These are phyloP conservation scores for Bos indicus DNA, from an alignment of 2,113 vertebrate genomes.

Conservation along the genomic window DNA sequence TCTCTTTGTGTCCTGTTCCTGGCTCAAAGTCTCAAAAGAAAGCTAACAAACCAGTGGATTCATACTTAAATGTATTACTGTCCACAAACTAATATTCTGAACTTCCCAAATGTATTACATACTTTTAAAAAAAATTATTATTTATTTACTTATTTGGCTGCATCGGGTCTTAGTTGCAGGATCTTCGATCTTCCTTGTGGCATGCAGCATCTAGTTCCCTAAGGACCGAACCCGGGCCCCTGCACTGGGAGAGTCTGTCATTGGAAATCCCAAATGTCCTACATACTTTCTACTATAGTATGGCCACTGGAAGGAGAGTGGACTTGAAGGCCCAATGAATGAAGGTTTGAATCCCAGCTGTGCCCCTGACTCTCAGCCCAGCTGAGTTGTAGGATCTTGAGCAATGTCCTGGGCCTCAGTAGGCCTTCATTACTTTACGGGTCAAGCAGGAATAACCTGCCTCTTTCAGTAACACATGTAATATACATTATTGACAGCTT, in stretches of 20 bases:
- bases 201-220: not conserved
- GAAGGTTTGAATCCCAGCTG: not conserved
- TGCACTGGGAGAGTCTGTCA: not conserved
- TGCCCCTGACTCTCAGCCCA: not conserved
- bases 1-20: not conserved
- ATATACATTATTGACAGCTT: not conserved
- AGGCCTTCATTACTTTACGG: not conserved
- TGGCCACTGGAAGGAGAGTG: not conserved
- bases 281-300: not conserved
- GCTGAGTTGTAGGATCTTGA: not conserved
- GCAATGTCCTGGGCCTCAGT: not conserved
- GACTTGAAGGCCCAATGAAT: not conserved
- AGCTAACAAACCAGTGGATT: not conserved
- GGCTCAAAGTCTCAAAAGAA: not conserved
- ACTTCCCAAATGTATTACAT: not conserved
- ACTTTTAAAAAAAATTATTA: not conserved
- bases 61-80: not conserved
- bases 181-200: not conserved
- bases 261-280: not conserved
- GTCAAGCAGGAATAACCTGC: not conserved
- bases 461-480: not conserved
- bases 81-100: not conserved
- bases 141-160: not conserved
- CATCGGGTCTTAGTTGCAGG: not conserved
- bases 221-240: not conserved